Evolutionary conservation across 2,797 vertebrate genomes (phyloP).

Genomic region (Xerus rutilus): DNA sequence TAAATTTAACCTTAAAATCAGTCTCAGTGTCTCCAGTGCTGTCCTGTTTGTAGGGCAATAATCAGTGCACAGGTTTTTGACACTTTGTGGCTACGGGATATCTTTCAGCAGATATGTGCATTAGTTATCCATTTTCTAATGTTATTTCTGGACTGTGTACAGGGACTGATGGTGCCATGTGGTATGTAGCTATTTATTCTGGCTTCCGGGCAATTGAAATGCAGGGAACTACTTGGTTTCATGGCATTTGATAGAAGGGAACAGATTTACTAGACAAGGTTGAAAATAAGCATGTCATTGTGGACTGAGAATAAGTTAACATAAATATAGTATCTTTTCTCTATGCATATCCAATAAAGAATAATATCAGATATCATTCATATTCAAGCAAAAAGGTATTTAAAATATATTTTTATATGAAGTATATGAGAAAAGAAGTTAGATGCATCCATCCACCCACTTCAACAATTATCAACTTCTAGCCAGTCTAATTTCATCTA

Average conservation of each 20-base stretch:
- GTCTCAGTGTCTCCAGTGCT: constrained; percentile 53
- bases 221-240: constrained; percentile 23
- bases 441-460: not conserved
- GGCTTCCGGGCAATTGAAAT: constrained; percentile 60
- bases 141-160: constrained; percentile 69
- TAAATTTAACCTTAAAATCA: constrained; percentile 75
- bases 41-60: constrained; percentile 77
- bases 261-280: constrained; percentile 48
- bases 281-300: constrained; percentile 65
- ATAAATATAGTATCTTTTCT: not conserved
- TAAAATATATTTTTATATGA: not conserved
- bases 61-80: constrained; percentile 39
- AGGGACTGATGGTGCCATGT: constrained; percentile 31
- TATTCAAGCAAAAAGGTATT: constrained; percentile 11
- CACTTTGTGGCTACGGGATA: constrained; percentile 51
- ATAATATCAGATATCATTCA: not conserved
- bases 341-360: constrained; percentile 14
- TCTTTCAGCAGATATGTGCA: constrained; percentile 49
- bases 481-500: not conserved
- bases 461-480: constrained; percentile 24
- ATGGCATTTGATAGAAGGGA: constrained; percentile 53
- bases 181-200: constrained; percentile 65
- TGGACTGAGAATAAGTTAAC: constrained; percentile 45
- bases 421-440: not conserved
- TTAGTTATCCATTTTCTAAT: constrained; percentile 61